Evolutionary conservation across 1,140 invertebrate species (phyloP), one percentile per base, ranked within the genome.

Genomic region (Diachasmimorpha longicaudata): DNA sequence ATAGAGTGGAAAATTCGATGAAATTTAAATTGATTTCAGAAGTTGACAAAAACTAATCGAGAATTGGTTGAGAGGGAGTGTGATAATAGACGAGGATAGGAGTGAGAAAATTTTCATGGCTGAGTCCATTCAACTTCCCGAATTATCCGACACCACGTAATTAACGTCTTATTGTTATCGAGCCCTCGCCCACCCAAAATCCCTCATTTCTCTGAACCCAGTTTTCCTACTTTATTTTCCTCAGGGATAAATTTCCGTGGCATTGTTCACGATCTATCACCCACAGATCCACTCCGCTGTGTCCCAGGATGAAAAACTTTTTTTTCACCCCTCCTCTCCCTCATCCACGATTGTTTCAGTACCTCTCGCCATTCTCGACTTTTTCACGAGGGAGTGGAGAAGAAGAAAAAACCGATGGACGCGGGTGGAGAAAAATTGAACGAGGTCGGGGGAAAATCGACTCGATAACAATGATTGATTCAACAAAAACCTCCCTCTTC

Each of bases 101-200:
- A 25, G 31, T 2, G 58, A 3, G 19, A 23, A 63, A 19, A 8
- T 63, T 63, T 36, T 75, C 48, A 25, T 69, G 58, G 39, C 66
- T 73, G 58, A 31, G 19, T 23, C 25, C 58, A 75, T 78, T 75
- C 69, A 75, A 69, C 70, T 78, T 75, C 58, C 70, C 74, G 63
- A 69, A 75, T 72, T 78, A 75, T 58, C 72, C 67, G 69, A 39
- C 58, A 70, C 31, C 77, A 66, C 70, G 55, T 78, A 78, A 78
- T 78, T 78, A 78, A 78, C 77, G 77, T 73, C 77, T 78, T 73
- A 78, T 78, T 78, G 77, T 78, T 78, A 78, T 75, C 70, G 76
- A 66, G 25, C 23, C 11, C 16, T 44, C 13, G 5, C 14, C 31
- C 52, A 39, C 13, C 16, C 31, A 36, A 23, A 55, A 39, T 44